Base-by-base conservation (phyloP, 2,113 vertebrate genomes). In the Aphyosemion australe region DNA sequence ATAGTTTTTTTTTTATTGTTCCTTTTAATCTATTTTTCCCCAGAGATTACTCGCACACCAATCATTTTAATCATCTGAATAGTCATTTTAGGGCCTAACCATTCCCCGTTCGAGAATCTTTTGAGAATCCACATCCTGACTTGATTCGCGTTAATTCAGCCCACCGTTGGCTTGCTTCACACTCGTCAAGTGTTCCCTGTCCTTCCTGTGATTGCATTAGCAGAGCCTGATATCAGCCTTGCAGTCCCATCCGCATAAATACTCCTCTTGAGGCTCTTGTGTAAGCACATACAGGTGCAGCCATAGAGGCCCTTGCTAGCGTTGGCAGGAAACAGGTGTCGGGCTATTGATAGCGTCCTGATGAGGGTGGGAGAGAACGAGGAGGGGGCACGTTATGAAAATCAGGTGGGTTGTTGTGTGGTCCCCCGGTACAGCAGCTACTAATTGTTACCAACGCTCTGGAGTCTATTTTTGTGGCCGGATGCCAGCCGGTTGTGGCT, bases 251-350 rank as follows among this genome's bases (percentile, higher is more conserved):
- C 84, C 86, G 78, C 85, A 75, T 72, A 82, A 84, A 80, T 60
- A 41, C 80, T 67, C 82, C 79, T 81, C 84, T 82, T 39, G 37
- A 82, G 80, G 72, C 81, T 82, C 84, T 84, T 72, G 84, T 79
- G 84, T 83, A 81, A 90, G 86, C 84, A 86, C 82, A 69, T 78
- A 90, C 89, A 90, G 89, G 87, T 90, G 89, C 87, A 89, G 88
- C 87, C 77, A 87, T 80, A 86, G 72, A 88, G 78, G 81, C 79
- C 72, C 70, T 72, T 19, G 85, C 83, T 72, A 71, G 88, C 84
- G 74, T 74, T 75, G 76, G 87, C 87, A 90, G 89, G 89, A 89
- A 90, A 89, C 89, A 90, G 89, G 89, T 90, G 89, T 76, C 81
- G 64, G 74, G 80, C 89, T 90, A 88, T 89, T 90, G 87, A 90